These are phyloP conservation scores for Acanthosepion lycidas DNA, from an alignment of 2,888 invertebrate genomes.

Conservation along the genomic window DNA sequence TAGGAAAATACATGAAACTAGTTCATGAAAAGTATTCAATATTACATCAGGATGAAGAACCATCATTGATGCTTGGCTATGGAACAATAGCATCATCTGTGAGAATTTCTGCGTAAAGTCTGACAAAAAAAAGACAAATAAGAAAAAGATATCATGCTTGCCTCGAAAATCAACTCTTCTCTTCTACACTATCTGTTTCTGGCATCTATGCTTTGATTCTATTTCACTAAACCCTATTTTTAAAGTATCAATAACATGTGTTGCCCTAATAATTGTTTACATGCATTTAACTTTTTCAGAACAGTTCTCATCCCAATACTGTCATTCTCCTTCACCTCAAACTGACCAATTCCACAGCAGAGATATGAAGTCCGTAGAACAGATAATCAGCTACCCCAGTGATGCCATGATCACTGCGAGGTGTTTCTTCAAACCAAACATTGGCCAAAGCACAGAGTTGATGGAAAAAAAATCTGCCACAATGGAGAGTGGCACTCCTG, in stretches of 20 bases:
- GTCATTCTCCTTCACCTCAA: slow-evolving; percentile 21
- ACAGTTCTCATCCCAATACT: slow-evolving; percentile 22
- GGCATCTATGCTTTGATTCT: neutral
- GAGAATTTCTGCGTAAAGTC: neutral
- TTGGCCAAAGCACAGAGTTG: neutral
- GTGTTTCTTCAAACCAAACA: slow-evolving; percentile 11
- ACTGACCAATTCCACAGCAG: slow-evolving; percentile 12
- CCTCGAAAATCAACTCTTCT: neutral
- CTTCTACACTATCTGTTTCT: neutral
- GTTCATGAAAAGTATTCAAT: neutral
- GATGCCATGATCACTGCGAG: neutral
- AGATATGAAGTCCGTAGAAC: slow-evolving; percentile 1
- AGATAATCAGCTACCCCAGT: neutral
- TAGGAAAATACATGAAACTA: neutral
- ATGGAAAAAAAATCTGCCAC: neutral
- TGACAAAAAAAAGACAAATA: neutral
- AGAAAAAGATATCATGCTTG: neutral
- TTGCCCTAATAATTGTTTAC: neutral
- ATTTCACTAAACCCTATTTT: slow-evolving; percentile 1
- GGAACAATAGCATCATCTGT: neutral
- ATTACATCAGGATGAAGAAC: neutral
- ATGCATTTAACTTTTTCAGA: slow-evolving; percentile 33
- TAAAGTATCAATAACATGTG: neutral
- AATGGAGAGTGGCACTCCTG: neutral
- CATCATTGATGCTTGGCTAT: neutral